These are phyloP conservation scores for Taxidea taxus DNA, from an alignment of 2,113 vertebrate genomes.

Conservation along the genomic window DNA sequence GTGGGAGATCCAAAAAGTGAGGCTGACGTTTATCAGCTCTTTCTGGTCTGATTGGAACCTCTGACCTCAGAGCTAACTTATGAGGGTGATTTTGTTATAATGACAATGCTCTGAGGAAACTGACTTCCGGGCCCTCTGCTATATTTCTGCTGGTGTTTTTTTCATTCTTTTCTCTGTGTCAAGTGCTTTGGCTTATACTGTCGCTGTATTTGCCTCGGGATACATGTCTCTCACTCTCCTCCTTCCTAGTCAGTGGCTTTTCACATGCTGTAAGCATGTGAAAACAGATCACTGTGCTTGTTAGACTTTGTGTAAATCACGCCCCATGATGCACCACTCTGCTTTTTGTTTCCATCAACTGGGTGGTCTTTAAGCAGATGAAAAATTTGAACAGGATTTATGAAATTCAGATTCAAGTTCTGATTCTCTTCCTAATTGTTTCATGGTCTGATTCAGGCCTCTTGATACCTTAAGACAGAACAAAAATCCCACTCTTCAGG, in stretches of 20 bases:
- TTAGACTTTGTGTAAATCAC: not conserved
- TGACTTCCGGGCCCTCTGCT: not conserved
- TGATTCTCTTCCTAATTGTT: not conserved
- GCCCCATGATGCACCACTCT: not conserved
- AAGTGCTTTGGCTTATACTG: not conserved
- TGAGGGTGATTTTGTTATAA: not conserved
- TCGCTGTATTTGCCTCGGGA: not conserved
- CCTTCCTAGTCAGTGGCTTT: not conserved
- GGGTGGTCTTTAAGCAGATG: not conserved
- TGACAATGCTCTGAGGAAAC: not conserved
- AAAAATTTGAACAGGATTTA: not conserved
- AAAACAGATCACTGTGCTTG: not conserved
- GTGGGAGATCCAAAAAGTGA: not conserved
- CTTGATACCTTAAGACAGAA: not conserved
- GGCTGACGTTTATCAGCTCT: not conserved
- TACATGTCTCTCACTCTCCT: not conserved
- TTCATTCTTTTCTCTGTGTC: not conserved
- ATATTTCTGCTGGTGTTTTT: not conserved
- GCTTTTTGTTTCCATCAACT: not conserved
- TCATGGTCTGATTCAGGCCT: not conserved
- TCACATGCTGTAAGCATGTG: not conserved
- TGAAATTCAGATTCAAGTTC: conserved; percentile 20
- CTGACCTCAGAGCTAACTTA: not conserved
- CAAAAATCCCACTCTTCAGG: not conserved
- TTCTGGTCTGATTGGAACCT: not conserved